Base-by-base conservation (phyloP, 2,113 vertebrate species). In the Dipodomys stephensi region DNA sequence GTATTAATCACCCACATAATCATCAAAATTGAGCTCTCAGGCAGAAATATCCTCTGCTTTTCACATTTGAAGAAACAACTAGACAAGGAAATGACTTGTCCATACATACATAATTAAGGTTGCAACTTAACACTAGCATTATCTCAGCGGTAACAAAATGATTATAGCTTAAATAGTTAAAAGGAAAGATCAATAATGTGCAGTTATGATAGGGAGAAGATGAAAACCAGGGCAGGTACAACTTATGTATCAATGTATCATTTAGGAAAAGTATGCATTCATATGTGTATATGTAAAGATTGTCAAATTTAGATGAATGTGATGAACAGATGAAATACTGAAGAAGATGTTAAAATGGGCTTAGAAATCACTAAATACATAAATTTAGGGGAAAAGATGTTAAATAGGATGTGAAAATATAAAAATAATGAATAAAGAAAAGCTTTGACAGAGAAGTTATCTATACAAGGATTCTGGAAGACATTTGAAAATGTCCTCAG, bases 401-500 rank as follows among this genome's bases (percentile, higher is more conserved):
- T 76, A 87, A 68, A 74, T 25, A 91, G 5, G 10, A 62, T 23
- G 9, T 6, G 30, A 86, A 57, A 16, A 81, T 25, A 23, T n/a
- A 84, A 87, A 39, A 92, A 6, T 0, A 6, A 86, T n/a, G 35
- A 68, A 88, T 49, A 87, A 69, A 27, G 5, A 69, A 83, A 87
- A 57, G 20, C 10, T n/a, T 57, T 28, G 3, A 11, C 18, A 57
- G 22, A 28, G 74, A 90, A 65, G 1, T 88, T 76, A 39, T 0
- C 64, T 28, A 57, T 57, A 83, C 27, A 23, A 22, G 72, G 83
- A 44, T 72, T 91, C 23, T 88, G 22, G 27, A 72, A 71, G 81
- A 60, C 15, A 12, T 84, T 95, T 91, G 27, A 77, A 78, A 68
- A 83, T 77, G 13, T 76, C 92, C 27, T 88, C 65, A 67, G 76